Percentiles rank a stretch among this genome's conserved stretches.
These are phyloP conservation scores for Cichladusa arquata DNA, from an alignment of 2,113 vertebrate species.

Conservation along the genomic window DNA sequence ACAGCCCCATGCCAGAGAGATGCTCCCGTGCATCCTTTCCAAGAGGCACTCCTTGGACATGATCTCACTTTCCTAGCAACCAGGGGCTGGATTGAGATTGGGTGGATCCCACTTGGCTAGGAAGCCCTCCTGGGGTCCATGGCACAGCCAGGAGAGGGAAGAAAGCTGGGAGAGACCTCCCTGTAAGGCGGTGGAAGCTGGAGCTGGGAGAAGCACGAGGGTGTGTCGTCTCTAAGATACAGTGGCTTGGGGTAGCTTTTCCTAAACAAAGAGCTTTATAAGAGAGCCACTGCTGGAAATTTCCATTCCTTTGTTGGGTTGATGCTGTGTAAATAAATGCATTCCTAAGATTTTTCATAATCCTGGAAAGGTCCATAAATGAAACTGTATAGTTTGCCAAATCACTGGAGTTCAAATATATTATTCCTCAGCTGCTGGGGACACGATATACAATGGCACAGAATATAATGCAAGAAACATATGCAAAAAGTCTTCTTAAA, in stretches of 20 bases:
- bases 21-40: neutral
- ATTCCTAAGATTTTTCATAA: slow-evolving; percentile 61
- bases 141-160: neutral
- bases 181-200: neutral
- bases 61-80: neutral
- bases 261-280: slow-evolving; percentile 51
- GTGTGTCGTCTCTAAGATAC: slow-evolving; percentile 57
- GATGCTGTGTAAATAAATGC: slow-evolving; percentile 68
- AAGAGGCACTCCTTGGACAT: neutral
- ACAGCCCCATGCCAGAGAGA: neutral
- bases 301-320: slow-evolving; percentile 65
- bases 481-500: slow-evolving; percentile 12
- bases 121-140: accelerated
- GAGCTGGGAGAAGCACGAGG: neutral
- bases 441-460: neutral
- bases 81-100: accelerated
- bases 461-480: slow-evolving; percentile 39
- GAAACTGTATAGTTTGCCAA: neutral
- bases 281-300: slow-evolving; percentile 62
- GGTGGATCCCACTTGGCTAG: neutral
- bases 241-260: slow-evolving; percentile 60
- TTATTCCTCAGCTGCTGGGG: slow-evolving; percentile 1
- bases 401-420: neutral
- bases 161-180: neutral
- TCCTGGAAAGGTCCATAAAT: slow-evolving; percentile 1